Evolutionary conservation across 2,797 vertebrate species (phyloP).

Genomic region (Typhlichthys subterraneus): DNA sequence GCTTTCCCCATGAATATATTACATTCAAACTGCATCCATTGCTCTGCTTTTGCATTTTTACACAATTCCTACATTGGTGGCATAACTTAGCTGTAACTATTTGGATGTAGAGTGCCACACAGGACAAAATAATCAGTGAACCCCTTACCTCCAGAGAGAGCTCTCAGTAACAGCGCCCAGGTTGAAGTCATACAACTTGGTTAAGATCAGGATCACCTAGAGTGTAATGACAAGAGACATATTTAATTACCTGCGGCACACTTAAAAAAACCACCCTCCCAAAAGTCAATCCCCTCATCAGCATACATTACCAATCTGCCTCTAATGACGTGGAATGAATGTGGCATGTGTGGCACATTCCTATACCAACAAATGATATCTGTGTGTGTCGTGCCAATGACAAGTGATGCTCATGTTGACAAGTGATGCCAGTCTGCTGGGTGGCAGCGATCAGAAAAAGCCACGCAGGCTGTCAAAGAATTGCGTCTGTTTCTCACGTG

Average conservation of each 20-base stretch:
- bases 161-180: conserved; percentile 95
- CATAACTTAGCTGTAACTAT: conserved; percentile 24
- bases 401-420: conserved; percentile 65
- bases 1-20: conserved; percentile 65
- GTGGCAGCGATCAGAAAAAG: conserved; percentile 51
- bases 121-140: neutral
- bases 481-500: conserved; percentile 59
- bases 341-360: conserved; percentile 32
- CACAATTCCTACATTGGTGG: conserved; percentile 35
- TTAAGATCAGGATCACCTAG: conserved; percentile 97
- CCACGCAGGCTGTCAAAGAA: conserved; percentile 52
- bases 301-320: conserved; percentile 38
- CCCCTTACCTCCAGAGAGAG: conserved; percentile 94
- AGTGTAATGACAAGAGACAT: conserved; percentile 46
- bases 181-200: conserved; percentile 98
- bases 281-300: conserved; percentile 11
- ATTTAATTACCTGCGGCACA: conserved; percentile 43
- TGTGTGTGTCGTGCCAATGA: conserved; percentile 51
- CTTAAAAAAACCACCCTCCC: conserved; percentile 32
- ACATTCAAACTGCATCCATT: conserved; percentile 56
- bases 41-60: conserved; percentile 57
- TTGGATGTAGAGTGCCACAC: conserved; percentile 23
- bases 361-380: conserved; percentile 48
- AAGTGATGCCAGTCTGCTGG: conserved; percentile 56
- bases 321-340: conserved; percentile 47